Base-by-base conservation (phyloP, 1,140 invertebrate species). In the Drosophila athabasca region DNA sequence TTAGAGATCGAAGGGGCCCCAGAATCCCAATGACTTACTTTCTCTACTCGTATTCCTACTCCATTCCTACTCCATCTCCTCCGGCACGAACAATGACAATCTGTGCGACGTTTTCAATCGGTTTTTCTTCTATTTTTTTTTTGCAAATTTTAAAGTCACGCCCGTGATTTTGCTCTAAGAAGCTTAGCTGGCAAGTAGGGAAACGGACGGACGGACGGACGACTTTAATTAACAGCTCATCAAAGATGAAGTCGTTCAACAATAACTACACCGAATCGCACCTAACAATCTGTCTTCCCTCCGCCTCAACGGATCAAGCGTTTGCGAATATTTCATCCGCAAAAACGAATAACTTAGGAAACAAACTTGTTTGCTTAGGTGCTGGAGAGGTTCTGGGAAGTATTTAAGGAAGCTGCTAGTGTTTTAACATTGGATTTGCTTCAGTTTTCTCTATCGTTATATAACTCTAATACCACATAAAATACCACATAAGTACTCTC, bases 181-280 rank as follows among this genome's bases (percentile, higher is more conserved):
- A 66, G 82, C 75, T 87, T 87, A 85, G 46, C 35, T 39, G 9
- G 52, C 58, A n/a, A 44, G 51, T 29, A 41, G 58, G 57, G 50
- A 55, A 64, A 46, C 24, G n/a, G 22, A 24, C 22, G 4, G 22
- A 3, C 4, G 24, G 24, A 24, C 75, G 61, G 66, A 60, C 70
- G 62, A 72, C 70, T 87, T 78, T 85, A 87, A 85, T 87, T 85
- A 85, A 76, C 78, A 82, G 83, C 83, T 72, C 78, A 81, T 82
- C 78, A 82, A 39, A 79, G 65, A 82, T 87, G 70, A 87, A 87
- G 82, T 79, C 82, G 66, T 87, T 87, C 39, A 51, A 71, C 74
- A 77, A 87, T 85, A 81, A 85, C 81, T 81, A 87, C 74, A 24
- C 24, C 24, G 24, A 24, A 85, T 45, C 49, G 48, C 46, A 50